These are phyloP conservation scores for Enoplosus armatus DNA, from an alignment of 2,797 vertebrate genomes.

Conservation along the genomic window DNA sequence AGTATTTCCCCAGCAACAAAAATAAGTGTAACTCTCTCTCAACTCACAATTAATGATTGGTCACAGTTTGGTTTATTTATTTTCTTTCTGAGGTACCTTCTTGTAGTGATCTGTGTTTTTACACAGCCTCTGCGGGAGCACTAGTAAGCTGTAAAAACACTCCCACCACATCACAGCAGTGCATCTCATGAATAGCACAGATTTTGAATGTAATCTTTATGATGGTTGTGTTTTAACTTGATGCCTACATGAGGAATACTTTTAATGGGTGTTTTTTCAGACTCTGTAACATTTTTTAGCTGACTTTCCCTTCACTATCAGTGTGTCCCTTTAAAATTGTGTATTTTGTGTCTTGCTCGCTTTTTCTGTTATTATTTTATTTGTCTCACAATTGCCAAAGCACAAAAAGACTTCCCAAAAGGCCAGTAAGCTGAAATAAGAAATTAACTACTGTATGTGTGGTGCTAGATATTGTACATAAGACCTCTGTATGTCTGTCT, in stretches of 20 bases:
- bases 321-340: background rate
- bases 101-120: conserved; percentile 59
- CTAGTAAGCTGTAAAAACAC: conserved; percentile 61
- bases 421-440: conserved; percentile 22
- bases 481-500: conserved; percentile 1
- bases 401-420: background rate
- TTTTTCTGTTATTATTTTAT: background rate
- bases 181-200: conserved; percentile 36
- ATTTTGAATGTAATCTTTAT: conserved; percentile 25
- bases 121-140: conserved; percentile 46
- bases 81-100: conserved; percentile 59
- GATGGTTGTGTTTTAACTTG: background rate
- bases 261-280: background rate
- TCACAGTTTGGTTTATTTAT: conserved; percentile 53
- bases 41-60: conserved; percentile 51
- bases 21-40: conserved; percentile 26
- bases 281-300: background rate
- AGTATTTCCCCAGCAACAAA: conserved; percentile 20
- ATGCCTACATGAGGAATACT: background rate
- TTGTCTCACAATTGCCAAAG: background rate
- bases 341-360: background rate
- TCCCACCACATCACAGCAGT: conserved; percentile 50
- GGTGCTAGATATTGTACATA: background rate
- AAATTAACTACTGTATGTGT: conserved; percentile 9
- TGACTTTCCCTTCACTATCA: background rate